These are phyloP conservation scores for Mythimna albipuncta DNA, from an alignment of 2,888 invertebrate species.

Conservation along the genomic window DNA sequence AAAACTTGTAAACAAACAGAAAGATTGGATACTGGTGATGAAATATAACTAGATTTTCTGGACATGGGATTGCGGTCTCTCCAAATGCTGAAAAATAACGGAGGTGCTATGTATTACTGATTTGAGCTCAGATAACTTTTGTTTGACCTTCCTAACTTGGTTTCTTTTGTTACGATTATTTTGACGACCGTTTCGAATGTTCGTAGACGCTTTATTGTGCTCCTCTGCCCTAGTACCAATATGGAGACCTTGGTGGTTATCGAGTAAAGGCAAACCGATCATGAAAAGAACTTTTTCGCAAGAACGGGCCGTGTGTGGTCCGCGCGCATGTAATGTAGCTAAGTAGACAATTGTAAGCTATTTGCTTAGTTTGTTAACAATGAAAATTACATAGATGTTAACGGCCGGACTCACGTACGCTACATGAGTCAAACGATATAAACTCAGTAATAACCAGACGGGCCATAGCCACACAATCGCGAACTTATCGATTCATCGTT, in stretches of 20 bases:
- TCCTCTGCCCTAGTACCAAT: neutral
- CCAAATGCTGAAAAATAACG: neutral
- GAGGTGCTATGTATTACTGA: neutral
- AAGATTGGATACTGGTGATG: neutral
- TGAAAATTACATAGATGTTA: conserved; percentile 86
- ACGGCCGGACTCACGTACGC: conserved; percentile 84
- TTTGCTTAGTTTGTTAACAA: conserved; percentile 81
- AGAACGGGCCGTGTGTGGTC: conserved; percentile 54
- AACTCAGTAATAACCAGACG: conserved; percentile 79
- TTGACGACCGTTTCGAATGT: no score
- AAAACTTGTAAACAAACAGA: neutral
- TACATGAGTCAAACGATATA: conserved; percentile 87
- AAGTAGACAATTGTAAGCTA: conserved; percentile 62
- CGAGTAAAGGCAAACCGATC: neutral
- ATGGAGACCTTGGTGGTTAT: neutral
- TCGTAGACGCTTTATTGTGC: neutral
- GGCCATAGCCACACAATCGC: conserved; percentile 79
- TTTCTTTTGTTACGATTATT: neutral
- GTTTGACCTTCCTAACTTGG: neutral
- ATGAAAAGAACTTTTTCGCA: conserved; percentile 16
- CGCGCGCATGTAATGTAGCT: conserved; percentile 33
- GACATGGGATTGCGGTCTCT: neutral
- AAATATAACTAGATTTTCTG: neutral
- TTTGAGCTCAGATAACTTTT: neutral
- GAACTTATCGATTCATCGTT: conserved; percentile 85